Evolutionary conservation across 1,140 invertebrate species (phyloP).

Genomic region (Caenorhabditis elegans): DNA sequence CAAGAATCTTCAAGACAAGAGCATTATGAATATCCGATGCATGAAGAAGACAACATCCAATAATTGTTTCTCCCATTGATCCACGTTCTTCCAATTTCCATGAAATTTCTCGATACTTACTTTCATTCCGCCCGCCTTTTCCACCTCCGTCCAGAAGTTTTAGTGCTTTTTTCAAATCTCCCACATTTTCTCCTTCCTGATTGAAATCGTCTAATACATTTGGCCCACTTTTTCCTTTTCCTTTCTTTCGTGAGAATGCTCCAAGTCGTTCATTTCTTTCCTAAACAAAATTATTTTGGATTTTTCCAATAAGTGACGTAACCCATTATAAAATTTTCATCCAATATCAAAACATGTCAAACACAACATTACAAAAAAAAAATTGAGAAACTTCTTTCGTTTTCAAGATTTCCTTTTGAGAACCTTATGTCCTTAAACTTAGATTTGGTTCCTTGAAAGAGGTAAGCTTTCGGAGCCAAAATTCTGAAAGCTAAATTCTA

Average conservation of each 20-base stretch:
- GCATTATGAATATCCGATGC: slow-evolving; percentile 87
- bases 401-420: too few relatives aligned
- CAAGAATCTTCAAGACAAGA: slow-evolving; percentile 83
- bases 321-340: too few relatives aligned
- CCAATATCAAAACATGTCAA: too few relatives aligned
- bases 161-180: slow-evolving; percentile 65
- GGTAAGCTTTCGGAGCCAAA: too few relatives aligned
- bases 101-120: slow-evolving; percentile 80
- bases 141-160: slow-evolving; percentile 61
- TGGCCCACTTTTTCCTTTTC: slow-evolving; percentile 66
- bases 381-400: too few relatives aligned
- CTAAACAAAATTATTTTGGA: too few relatives aligned
- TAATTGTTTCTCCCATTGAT: slow-evolving; percentile 90
- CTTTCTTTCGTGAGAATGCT: slow-evolving; percentile 64
- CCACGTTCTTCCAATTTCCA: slow-evolving; percentile 84
- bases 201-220: slow-evolving; percentile 66
- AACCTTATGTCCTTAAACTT: too few relatives aligned
- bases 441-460: too few relatives aligned
- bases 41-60: slow-evolving; percentile 89
- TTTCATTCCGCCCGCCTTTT: slow-evolving; percentile 70
- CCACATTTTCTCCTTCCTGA: slow-evolving; percentile 61
- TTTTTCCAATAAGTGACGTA: too few relatives aligned
- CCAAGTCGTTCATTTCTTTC: slow-evolving; percentile 62
- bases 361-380: too few relatives aligned
- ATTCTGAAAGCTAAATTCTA: too few relatives aligned